A percentile compares a stretch with the other conserved stretches of the same genome.
Evolutionary conservation across 2,888 invertebrate species (phyloP).

Genomic region (Epinotia demarniana): DNA sequence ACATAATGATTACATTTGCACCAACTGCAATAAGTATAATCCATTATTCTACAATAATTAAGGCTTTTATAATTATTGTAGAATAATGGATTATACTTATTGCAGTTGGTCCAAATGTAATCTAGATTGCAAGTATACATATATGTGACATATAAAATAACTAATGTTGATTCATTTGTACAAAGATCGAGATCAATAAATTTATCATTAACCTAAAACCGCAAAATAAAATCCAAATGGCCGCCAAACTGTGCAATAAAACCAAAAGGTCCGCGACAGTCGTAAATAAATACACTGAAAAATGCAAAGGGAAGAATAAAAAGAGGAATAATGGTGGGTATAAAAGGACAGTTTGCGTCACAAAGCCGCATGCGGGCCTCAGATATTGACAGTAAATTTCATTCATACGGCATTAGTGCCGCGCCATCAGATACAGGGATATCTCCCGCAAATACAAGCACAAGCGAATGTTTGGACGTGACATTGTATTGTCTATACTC

Average conservation of each 20-base stretch:
- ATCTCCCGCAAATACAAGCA: conserved; percentile 55
- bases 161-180: no score
- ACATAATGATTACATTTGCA: no score
- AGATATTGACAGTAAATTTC: conserved; percentile 85
- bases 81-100: no score
- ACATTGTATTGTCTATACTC: conserved; percentile 6
- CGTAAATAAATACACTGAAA: conserved; percentile 72
- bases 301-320: conserved; percentile 72
- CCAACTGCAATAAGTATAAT: no score
- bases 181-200: conserved; percentile 5
- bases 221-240: conserved; percentile 26
- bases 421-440: conserved; percentile 82
- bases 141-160: no score
- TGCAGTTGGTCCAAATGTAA: no score
- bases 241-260: conserved; percentile 59
- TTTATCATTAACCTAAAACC: conserved; percentile 27
- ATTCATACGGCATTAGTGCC: conserved; percentile 84
- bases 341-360: conserved; percentile 82
- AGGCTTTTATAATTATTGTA: no score
- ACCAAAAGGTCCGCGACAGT: conserved; percentile 57
- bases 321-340: conserved; percentile 75
- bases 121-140: no score
- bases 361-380: conserved; percentile 84
- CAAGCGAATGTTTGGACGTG: conserved; percentile 44
- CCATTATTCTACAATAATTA: no score